Evolutionary conservation across 2,113 vertebrate genomes (phyloP), one percentile per base, ranked within the genome.

Genomic region (Suricata suricatta): DNA sequence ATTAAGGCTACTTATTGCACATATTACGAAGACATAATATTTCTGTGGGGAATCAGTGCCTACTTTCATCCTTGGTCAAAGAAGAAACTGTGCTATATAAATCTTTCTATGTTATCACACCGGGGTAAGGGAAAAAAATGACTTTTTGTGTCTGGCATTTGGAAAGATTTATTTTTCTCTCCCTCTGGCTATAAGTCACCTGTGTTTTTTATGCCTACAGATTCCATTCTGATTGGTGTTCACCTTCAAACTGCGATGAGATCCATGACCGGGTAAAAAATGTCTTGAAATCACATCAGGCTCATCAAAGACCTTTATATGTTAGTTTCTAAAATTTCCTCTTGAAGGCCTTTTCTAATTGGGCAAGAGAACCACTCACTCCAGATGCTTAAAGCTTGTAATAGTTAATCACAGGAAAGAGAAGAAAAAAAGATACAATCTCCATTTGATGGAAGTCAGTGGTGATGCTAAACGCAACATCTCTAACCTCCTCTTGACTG

Each of bases 181-280:
- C 52, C 71, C 8, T 81, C 25, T 92, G 27, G 41, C 76, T 97
- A 85, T 23, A 91, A 93, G 11, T 95, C 77, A 63, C 16, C 93
- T 97, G 95, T 97, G 60, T 50, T 95, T 90, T 95, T 96, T 79
- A 5, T 98, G 44, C 63, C 97, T 98, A 60, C 97, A 99, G 99
- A 92, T 99, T 99, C 97, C 98, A 98, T 93, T 98, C 98, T 97
- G 95, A 98, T 94, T 99, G 98, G 97, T 98, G 98, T 97, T 98
- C 99, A 98, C 98, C 99, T 64, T 98, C 99, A 88, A 99, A 99
- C 97, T 99, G 99, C 82, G 98, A 99, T 91, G 99, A 99, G 98
- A 99, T 99, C 98, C 99, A 99, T 98, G 98, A 98, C 44, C 98
- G 99, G 97, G 99, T 99, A 97, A 99, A 99, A 98, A 99, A 98